Conservation (phyloP, 2,888 invertebrate species). For the Mycalesis mineus region DNA sequence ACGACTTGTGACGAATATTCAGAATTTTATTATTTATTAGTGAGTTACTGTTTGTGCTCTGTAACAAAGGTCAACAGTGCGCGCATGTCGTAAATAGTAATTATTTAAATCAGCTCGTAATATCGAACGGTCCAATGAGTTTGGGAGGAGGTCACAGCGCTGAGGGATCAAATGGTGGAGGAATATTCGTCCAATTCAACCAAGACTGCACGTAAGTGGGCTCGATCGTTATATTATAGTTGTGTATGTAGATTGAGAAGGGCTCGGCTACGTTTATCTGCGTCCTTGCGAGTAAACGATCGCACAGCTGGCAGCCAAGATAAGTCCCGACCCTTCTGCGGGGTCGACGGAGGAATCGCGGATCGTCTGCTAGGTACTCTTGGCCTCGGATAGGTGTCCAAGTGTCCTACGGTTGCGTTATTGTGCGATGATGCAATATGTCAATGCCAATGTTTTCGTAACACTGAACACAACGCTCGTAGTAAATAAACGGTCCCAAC, state of each 20-base stretch:
- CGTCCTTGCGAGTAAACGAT: not conserved
- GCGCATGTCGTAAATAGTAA: conserved; percentile 57
- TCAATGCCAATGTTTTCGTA: conserved; percentile 64
- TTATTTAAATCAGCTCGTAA: conserved; percentile 53
- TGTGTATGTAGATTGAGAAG: not conserved
- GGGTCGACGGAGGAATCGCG: not conserved
- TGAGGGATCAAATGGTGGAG: conserved; percentile 88
- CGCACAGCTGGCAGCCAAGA: not conserved
- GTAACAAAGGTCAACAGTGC: conserved; percentile 52
- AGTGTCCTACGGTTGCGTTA: conserved; percentile 17
- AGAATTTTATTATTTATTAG: conserved; percentile 60
- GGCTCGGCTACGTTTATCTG: not conserved
- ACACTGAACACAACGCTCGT: conserved; percentile 38
- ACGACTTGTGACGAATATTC: conserved; percentile 62
- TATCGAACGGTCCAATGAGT: conserved; percentile 87
- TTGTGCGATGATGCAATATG: conserved; percentile 66
- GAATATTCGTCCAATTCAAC: conserved; percentile 97
- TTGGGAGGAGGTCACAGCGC: conserved; percentile 84
- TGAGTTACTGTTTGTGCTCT: conserved; percentile 61
- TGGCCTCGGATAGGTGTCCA: not conserved
- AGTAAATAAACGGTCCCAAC: conserved; percentile 35
- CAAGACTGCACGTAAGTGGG: conserved; percentile 97
- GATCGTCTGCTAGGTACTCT: not conserved
- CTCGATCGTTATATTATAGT: not conserved
- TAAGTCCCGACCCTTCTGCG: not conserved